These are phyloP conservation scores for Magallana angulata DNA, from an alignment of 1,140 invertebrate species.

Conservation along the genomic window DNA sequence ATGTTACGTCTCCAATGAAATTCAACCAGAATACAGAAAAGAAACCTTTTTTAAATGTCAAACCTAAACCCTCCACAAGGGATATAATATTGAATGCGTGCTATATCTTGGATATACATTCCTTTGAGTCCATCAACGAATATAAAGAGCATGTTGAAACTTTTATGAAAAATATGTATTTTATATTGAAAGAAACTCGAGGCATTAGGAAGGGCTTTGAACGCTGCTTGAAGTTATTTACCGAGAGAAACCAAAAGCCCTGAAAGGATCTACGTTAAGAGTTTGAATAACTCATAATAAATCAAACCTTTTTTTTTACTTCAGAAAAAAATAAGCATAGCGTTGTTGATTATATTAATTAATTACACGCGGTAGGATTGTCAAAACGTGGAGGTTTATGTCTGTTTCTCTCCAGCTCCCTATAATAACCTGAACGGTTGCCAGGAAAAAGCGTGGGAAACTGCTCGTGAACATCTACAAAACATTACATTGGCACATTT, in stretches of 20 bases:
- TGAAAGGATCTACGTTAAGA: neutral
- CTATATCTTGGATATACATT: too few species aligned
- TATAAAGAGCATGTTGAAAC: too few species aligned
- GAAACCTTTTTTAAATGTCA: too few species aligned
- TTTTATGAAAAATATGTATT: too few species aligned
- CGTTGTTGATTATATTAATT: constrained; percentile 36
- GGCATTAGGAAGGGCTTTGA: neutral
- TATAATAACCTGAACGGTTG: constrained; percentile 13
- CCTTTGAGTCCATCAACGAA: too few species aligned
- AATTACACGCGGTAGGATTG: constrained; percentile 35
- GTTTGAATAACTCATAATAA: neutral
- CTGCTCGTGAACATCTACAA: constrained; percentile 23
- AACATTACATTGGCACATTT: constrained; percentile 31
- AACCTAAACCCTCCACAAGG: too few species aligned
- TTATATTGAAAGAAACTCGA: neutral
- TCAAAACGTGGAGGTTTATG: constrained; percentile 26
- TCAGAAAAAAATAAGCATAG: constrained; percentile 16
- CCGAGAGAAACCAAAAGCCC: neutral
- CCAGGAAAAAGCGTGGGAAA: constrained; percentile 27
- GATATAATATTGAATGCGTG: too few species aligned
- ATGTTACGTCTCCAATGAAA: too few species aligned
- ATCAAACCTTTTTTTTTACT: constrained; percentile 12
- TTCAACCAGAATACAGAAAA: too few species aligned
- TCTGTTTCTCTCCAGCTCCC: neutral
- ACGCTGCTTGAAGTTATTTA: neutral